A percentile compares a stretch with the other conserved stretches of the same genome.
phyloP scores from a whole-genome alignment of 2,797 vertebrate genomes.

The Onychomys arenicola region DNA sequence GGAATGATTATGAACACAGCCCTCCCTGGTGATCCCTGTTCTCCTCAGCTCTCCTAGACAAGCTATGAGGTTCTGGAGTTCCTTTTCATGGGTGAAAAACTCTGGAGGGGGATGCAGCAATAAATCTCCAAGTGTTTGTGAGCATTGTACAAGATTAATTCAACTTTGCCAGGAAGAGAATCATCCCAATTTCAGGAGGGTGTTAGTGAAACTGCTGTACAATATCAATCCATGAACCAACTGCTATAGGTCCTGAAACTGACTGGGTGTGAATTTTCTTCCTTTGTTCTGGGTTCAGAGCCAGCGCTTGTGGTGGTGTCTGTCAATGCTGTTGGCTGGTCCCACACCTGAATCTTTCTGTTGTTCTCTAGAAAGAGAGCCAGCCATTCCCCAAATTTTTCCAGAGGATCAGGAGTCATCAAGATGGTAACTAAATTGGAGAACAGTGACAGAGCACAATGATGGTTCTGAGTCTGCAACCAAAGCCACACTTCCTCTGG shows the following conservation, averaged over 20 bases:
- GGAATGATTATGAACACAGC: background rate
- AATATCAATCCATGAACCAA: background rate
- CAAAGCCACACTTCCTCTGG: background rate
- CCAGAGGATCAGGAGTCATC: background rate
- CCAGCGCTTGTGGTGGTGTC: background rate
- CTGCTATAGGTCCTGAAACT: background rate
- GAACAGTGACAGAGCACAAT: background rate
- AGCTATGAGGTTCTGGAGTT: fast-evolving
- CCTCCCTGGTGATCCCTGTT: background rate
- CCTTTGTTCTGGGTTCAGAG: background rate
- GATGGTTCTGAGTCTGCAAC: no score
- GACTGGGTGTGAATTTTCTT: background rate
- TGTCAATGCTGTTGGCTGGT: background rate
- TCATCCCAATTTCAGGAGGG: background rate
- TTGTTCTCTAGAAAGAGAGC: background rate
- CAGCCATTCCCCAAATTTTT: background rate
- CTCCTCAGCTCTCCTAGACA: background rate
- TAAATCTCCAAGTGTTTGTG: background rate
- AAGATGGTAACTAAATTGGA: background rate
- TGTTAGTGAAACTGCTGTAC: background rate
- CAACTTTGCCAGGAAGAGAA: background rate
- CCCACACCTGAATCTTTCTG: background rate
- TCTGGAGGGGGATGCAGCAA: fast-evolving
- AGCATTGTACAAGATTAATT: background rate
- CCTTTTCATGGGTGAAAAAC: background rate